Conservation (phyloP, 1,140 invertebrate genomes). For the Euwallacea similis region DNA sequence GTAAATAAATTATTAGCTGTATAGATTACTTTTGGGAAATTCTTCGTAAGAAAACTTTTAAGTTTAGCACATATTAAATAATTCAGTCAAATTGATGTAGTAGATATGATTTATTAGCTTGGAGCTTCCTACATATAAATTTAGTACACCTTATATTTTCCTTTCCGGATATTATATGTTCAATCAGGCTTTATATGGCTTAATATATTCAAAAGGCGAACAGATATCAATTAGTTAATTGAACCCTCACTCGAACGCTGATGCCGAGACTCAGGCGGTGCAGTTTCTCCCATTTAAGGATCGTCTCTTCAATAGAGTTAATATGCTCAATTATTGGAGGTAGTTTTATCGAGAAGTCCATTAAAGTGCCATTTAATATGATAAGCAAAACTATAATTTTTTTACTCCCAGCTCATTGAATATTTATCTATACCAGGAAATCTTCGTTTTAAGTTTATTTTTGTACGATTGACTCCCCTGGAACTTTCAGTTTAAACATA, state of each 20-base stretch:
- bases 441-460: background rate
- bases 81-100: too few relatives aligned
- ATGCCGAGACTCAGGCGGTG: background rate
- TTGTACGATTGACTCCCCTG: too few relatives aligned
- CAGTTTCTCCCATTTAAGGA: slow-evolving; percentile 7
- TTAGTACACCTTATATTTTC: background rate
- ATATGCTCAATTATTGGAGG: background rate
- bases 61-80: too few relatives aligned
- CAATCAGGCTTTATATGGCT: background rate
- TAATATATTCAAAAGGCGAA: slow-evolving; percentile 1
- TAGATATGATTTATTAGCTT: too few relatives aligned
- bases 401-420: slow-evolving; percentile 4
- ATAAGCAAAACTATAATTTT: slow-evolving; percentile 2
- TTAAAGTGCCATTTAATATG: slow-evolving; percentile 9
- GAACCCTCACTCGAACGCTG: background rate
- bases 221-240: slow-evolving; percentile 13
- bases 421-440: background rate
- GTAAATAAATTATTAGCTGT: too few relatives aligned
- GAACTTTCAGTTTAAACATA: too few relatives aligned
- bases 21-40: too few relatives aligned
- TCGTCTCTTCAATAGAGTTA: background rate
- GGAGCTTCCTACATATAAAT: too few relatives aligned
- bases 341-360: slow-evolving; percentile 8
- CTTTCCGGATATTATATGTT: slow-evolving; percentile 2
- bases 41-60: too few relatives aligned